A percentile compares a stretch with the other conserved stretches of the same genome.
Evolutionary conservation across 2,888 invertebrate genomes (phyloP).

Genomic region (Ectobius pallidus): DNA sequence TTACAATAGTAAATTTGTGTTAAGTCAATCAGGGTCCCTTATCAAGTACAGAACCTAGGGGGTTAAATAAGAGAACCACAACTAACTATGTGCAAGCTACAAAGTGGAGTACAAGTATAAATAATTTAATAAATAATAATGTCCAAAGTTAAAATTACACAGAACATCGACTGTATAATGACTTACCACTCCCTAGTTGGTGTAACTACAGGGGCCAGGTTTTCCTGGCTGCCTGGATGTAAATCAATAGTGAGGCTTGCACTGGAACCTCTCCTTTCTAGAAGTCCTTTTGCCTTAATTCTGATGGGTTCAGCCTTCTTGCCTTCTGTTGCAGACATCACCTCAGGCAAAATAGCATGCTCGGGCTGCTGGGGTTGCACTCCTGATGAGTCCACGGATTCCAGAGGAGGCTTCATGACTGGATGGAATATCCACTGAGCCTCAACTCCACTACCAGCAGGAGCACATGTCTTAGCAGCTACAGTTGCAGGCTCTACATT

Average conservation of each 20-base stretch:
- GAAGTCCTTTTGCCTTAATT: conserved; percentile 68
- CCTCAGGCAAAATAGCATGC: conserved; percentile 36
- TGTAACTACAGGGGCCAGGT: conserved; percentile 55
- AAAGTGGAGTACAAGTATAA: too few species aligned
- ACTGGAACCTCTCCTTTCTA: conserved; percentile 88
- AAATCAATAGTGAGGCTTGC: conserved; percentile 88
- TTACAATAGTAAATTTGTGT: too few species aligned
- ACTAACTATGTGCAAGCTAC: too few species aligned
- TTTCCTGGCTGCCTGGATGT: conserved; percentile 62
- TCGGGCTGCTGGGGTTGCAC: conserved; percentile 27
- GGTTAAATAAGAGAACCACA: too few species aligned
- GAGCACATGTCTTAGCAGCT: conserved; percentile 10
- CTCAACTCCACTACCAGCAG: conserved; percentile 29
- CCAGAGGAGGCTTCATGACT: conserved; percentile 42
- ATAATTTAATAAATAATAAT: too few species aligned
- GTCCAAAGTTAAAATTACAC: too few species aligned
- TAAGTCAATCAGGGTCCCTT: too few species aligned
- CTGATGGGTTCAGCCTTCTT: conserved; percentile 57
- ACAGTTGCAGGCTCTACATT: conserved; percentile 17
- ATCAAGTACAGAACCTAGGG: too few species aligned
- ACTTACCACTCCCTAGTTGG: conserved; percentile 62
- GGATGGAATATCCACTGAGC: conserved; percentile 48
- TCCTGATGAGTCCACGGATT: conserved; percentile 18
- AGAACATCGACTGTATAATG: too few species aligned
- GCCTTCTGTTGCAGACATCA: conserved; percentile 44